Percentiles rank a stretch among this genome's conserved stretches.
phyloP scores from a whole-genome alignment of 2,797 vertebrate species.

The Mastacembelus armatus region DNA sequence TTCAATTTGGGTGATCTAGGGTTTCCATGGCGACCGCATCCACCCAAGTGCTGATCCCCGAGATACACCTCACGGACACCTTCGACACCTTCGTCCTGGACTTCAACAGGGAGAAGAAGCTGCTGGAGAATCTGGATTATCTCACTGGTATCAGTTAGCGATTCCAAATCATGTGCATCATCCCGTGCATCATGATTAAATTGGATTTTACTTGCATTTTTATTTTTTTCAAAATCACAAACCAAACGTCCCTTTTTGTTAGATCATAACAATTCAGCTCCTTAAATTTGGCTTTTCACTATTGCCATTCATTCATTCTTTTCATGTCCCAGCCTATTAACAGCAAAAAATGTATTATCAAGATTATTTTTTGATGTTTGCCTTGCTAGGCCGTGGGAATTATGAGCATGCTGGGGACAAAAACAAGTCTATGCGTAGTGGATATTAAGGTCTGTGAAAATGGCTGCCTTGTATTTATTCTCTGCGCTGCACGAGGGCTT shows the following conservation, averaged over 20 bases:
- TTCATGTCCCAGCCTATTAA: conserved; percentile 33
- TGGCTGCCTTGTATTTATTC: conserved; percentile 64
- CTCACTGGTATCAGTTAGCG: conserved; percentile 99
- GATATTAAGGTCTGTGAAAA: conserved; percentile 56
- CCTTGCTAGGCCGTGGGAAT: conserved; percentile 37
- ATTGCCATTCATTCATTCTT: neutral
- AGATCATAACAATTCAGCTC: conserved; percentile 7
- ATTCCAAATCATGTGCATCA: too few species aligned
- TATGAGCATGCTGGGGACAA: conserved; percentile 13
- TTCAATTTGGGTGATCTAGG: conserved; percentile 71
- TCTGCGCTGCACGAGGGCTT: conserved; percentile 57
- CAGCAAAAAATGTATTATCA: conserved; percentile 45
- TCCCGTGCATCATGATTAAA: too few species aligned
- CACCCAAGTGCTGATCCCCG: conserved; percentile 97
- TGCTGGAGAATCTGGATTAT: conserved; percentile 97
- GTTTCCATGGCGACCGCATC: conserved; percentile 99
- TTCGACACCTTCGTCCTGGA: conserved; percentile 98
- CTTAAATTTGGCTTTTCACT: conserved; percentile 21
- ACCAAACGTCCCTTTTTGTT: neutral
- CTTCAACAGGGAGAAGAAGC: conserved; percentile 97
- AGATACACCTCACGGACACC: conserved; percentile 96
- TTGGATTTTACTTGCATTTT: too few species aligned
- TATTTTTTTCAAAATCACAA: neutral
- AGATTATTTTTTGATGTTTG: conserved; percentile 39
- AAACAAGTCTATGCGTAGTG: conserved; percentile 20